Evolutionary conservation across 2,113 vertebrate genomes (phyloP).

Genomic region (Cavia porcellus): DNA sequence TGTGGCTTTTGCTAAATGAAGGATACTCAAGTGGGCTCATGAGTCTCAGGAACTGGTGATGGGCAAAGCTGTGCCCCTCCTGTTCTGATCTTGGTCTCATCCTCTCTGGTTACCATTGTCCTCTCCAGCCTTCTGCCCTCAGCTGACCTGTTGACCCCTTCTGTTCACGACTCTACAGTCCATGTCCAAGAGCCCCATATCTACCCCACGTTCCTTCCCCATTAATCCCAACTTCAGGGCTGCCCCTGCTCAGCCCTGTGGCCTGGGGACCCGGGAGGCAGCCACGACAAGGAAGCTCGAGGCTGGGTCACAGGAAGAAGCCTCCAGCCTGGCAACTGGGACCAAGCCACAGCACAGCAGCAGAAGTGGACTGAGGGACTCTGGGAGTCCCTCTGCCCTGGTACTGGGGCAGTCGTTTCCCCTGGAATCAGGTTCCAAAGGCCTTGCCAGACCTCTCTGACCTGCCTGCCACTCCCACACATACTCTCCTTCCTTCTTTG

Average conservation of each 20-base stretch:
- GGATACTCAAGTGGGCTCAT: neutral
- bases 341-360: neutral
- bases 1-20: neutral
- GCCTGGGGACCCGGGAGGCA: neutral
- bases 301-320: neutral
- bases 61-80: neutral
- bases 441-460: neutral
- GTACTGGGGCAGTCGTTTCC: neutral
- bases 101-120: accelerated
- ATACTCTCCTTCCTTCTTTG: neutral
- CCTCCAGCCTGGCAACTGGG: neutral
- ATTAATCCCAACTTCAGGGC: neutral
- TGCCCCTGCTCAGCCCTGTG: too few relatives aligned
- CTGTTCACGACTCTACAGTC: neutral
- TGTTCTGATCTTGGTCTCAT: accelerated
- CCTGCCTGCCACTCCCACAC: neutral
- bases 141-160: neutral
- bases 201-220: neutral
- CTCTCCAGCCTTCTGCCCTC: neutral
- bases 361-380: neutral
- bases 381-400: neutral
- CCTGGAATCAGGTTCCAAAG: neutral
- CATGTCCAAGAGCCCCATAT: neutral
- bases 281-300: neutral
- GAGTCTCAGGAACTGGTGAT: too few relatives aligned